Conservation (phyloP, 2,888 invertebrate species). For the Epistrophe grossulariae region DNA sequence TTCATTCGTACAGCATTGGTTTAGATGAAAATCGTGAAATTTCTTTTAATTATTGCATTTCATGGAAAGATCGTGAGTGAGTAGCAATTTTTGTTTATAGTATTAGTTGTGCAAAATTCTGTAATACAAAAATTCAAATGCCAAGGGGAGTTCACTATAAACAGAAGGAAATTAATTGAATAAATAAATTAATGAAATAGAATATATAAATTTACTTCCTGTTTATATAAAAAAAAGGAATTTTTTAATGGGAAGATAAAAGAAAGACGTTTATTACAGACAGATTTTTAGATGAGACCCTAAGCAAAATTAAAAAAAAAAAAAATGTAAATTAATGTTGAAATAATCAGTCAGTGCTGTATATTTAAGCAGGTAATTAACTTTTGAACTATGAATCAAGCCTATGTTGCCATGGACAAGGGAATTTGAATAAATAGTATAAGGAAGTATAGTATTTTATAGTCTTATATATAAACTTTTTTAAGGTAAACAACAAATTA, state of each 20-base stretch:
- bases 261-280: neutral
- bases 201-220: neutral
- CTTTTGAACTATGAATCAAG: too few relatives aligned
- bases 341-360: neutral
- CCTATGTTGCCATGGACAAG: too few relatives aligned
- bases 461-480: too few relatives aligned
- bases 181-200: neutral
- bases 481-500: too few relatives aligned
- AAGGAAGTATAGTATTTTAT: too few relatives aligned
- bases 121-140: constrained; percentile 9
- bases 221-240: neutral
- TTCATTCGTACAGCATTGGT: constrained; percentile 29
- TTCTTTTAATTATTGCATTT: constrained; percentile 65
- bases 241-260: neutral
- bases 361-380: too few relatives aligned
- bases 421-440: too few relatives aligned
- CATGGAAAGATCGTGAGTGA: constrained; percentile 51
- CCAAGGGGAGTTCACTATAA: neutral
- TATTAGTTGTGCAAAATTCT: constrained; percentile 17
- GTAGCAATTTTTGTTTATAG: constrained; percentile 18
- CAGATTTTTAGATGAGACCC: neutral
- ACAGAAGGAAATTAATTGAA: constrained; percentile 25
- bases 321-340: neutral
- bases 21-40: constrained; percentile 67
- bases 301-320: neutral